Evolutionary conservation across 2,113 vertebrate species (phyloP), one percentile per base, ranked within the genome.

Genomic region (Meriones unguiculatus): DNA sequence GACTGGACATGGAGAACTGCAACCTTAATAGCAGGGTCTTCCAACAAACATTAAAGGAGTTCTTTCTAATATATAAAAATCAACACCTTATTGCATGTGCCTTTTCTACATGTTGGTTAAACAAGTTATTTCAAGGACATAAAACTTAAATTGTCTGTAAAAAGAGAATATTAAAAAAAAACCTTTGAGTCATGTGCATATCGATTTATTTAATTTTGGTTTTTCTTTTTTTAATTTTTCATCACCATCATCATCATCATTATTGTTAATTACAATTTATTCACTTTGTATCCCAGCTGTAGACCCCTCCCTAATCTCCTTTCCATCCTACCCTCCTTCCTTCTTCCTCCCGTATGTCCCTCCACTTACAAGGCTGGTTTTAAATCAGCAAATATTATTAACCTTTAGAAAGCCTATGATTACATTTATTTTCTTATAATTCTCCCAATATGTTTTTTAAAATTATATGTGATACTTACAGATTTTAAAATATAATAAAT

Each of bases 401-500:
- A 82, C 18, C 20, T 62, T 62, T 38, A 38, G 25, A 62, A 7
- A 35, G 62, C 35, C 4, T 57, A 59, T 9, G 5, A 14, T 25
- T 82, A 59, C 57, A 25, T n/a, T 38, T 15, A 62, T 62, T 62
- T 24, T n/a, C 57, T 82, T 50, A 82, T 62, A 38, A 82, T 62
- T 5, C 4, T 62, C 22, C 22, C 35, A 62, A 38, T 25, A 62
- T 59, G n/a, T 35, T 38, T 82, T 38, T 22, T 20, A 62, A 59
- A 62, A 59, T 80, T 20, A 20, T 82, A 38, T 82, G 35, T 46
- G 41, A 46, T 92, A 72, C 46, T 70, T 91, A 50, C 24, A 46
- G 89, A 69, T 72, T 89, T 86, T 9, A 89, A 89, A 72, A 86
- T 89, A 28, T 18, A 88, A 62, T 72, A 80, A 70, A 70, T 69